These are phyloP conservation scores for Aporophyla lueneburgensis DNA, from an alignment of 2,888 invertebrate species.

Conservation along the genomic window DNA sequence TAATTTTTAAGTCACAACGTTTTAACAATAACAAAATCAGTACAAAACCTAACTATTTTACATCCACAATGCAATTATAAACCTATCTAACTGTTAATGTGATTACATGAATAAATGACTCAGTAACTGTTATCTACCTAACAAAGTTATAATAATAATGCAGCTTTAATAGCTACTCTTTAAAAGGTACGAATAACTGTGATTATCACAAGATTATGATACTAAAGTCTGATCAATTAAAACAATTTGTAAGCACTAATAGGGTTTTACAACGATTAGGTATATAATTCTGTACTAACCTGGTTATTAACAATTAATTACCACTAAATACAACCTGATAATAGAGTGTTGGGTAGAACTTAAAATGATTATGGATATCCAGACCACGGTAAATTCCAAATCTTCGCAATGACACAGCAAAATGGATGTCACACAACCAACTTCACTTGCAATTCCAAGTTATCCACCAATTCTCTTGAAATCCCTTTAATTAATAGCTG, in stretches of 20 bases:
- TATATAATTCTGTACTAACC: background rate
- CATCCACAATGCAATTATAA: background rate
- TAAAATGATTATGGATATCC: background rate
- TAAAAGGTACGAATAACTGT: background rate
- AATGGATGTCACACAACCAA: no score
- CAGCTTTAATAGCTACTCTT: background rate
- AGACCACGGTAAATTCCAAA: no score
- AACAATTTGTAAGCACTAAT: constrained; percentile 6
- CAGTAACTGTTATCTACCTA: background rate
- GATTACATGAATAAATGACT: background rate
- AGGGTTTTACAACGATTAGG: background rate
- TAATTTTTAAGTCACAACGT: background rate
- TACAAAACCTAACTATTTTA: background rate
- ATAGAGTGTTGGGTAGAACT: constrained; percentile 4
- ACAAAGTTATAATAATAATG: background rate
- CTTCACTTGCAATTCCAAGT: no score
- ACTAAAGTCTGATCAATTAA: background rate
- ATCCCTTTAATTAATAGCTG: no score
- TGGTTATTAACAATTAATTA: background rate
- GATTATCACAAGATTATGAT: background rate
- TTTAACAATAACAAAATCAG: background rate
- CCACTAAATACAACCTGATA: constrained; percentile 4
- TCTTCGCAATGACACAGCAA: no score
- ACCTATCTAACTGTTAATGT: background rate
- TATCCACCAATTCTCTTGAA: no score